Percentiles rank a stretch among this genome's conserved stretches.
These are phyloP conservation scores for Heterodera filipjevi DNA, from an alignment of 2,888 invertebrate genomes.

Conservation along the genomic window DNA sequence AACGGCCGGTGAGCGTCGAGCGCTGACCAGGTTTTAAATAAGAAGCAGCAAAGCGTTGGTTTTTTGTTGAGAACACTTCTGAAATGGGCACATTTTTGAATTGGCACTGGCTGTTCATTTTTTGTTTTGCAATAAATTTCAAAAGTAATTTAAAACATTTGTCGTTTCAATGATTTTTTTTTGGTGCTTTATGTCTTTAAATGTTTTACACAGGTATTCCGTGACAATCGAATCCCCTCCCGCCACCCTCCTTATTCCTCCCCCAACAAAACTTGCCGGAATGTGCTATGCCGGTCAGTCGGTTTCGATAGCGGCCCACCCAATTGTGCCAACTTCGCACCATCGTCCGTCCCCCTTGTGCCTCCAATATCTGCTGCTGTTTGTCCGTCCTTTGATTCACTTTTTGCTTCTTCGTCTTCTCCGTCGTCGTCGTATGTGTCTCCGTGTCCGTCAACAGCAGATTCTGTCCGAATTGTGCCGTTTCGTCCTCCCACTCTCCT, in stretches of 20 bases:
- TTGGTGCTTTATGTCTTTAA: not conserved
- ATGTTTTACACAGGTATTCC: not conserved
- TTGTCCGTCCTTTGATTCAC: not conserved
- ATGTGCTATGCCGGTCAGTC: conserved; percentile 49
- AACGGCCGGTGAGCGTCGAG: conserved; percentile 48
- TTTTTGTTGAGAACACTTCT: conserved; percentile 51
- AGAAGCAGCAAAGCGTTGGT: conserved; percentile 55
- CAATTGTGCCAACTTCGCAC: conserved; percentile 59
- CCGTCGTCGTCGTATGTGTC: not conserved
- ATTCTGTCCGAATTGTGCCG: not conserved
- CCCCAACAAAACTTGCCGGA: conserved; percentile 43
- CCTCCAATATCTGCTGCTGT: too few species aligned
- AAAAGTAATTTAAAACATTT: too few species aligned
- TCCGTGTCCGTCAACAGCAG: not conserved
- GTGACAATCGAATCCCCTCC: not conserved
- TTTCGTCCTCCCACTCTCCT: conserved; percentile 6
- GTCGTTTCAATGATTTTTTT: not conserved
- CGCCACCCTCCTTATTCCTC: not conserved
- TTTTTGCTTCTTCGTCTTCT: not conserved
- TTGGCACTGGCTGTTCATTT: conserved; percentile 3
- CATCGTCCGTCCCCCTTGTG: conserved; percentile 24
- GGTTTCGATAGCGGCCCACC: conserved; percentile 48
- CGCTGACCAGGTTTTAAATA: conserved; percentile 55
- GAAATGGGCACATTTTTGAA: conserved; percentile 26
- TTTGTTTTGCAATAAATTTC: too few species aligned